Base-by-base conservation (phyloP, 2,888 invertebrate species). In the Nephrotoma guestfalica region DNA sequence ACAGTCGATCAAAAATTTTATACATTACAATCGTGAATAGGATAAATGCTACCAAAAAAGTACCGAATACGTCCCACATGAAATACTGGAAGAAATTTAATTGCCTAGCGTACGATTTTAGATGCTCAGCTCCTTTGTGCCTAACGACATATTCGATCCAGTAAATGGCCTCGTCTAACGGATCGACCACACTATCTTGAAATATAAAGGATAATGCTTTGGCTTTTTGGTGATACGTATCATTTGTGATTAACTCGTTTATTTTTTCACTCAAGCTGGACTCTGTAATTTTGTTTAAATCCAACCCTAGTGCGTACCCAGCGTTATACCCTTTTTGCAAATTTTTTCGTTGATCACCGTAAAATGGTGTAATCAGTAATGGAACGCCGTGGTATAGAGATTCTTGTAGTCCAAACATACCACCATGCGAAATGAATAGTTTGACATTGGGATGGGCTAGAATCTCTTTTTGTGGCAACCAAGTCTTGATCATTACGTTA, bases 101-200 rank as follows among this genome's bases (percentile, higher is more conserved):
- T 86, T 91, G 89, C 5, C 91, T 88, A 0, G 91, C 91, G 4
- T 91, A 89, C 0, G 92, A 92, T 87, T 91, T 91, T 40, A 92
- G 88, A 86, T 91, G 90, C 1, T 88, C 87, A 0, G 92, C 92
- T 0, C 92, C 92, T 3, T 91, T 90, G 88, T 92, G 90, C 71
- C 91, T 89, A 6, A 90, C 92, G 0, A 93, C 92, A 89, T 94
- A 93, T 89, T 94, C 94, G 47, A 94, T 92, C 94, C 94, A 94
- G 89, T 92, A 94, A 84, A 93, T 91, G 11, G 94, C 93, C 84
- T 93, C 93, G 4, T 94, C 93, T 88, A 93, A 89, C 1, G 94
- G 93, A 86, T 92, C 91, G 87, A 93, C 90, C 0, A 93, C 93
- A 88, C 93, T 92, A 88, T 94, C 94, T 47, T 91, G 91, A 89